Conservation (phyloP, 2,888 invertebrate genomes). For the Rhingia rostrata region DNA sequence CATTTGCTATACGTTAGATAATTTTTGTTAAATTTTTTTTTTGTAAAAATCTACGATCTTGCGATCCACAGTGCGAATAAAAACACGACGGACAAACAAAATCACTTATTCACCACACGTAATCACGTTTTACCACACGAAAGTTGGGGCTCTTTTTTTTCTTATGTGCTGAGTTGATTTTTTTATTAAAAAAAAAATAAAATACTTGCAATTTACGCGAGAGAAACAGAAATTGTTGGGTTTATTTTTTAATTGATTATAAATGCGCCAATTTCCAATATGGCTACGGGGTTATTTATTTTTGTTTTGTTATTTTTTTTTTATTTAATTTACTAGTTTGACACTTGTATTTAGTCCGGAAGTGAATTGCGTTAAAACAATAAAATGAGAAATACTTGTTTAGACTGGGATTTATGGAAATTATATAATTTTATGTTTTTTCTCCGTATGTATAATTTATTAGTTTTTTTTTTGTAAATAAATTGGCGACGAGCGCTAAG, state of each 20-base stretch:
- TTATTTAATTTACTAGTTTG: slow-evolving; percentile 35
- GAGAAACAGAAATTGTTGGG: slow-evolving; percentile 9
- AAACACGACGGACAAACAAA: slow-evolving; percentile 17
- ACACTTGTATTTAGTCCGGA: slow-evolving; percentile 56
- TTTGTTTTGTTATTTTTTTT: slow-evolving; percentile 13
- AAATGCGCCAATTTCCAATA: slow-evolving; percentile 56
- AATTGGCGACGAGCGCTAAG: slow-evolving; percentile 33
- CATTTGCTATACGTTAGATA: slow-evolving; percentile 29
- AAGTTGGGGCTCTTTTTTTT: slow-evolving; percentile 25
- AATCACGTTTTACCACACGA: slow-evolving; percentile 47
- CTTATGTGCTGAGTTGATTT: background rate
- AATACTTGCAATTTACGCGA: slow-evolving; percentile 20
- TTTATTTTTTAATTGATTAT: slow-evolving; percentile 35
- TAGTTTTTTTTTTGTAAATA: slow-evolving; percentile 8
- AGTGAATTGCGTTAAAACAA: slow-evolving; percentile 20
- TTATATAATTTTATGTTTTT: slow-evolving; percentile 42
- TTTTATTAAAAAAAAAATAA: slow-evolving; percentile 1
- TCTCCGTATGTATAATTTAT: slow-evolving; percentile 28
- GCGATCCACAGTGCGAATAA: slow-evolving; percentile 39
- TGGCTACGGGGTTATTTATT: slow-evolving; percentile 49
- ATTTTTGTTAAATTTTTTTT: background rate
- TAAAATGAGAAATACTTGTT: background rate
- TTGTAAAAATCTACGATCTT: slow-evolving; percentile 31
- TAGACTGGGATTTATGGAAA: slow-evolving; percentile 27
- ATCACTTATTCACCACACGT: slow-evolving; percentile 47